These are phyloP conservation scores for Fistularia commersonii DNA, from an alignment of 2,797 vertebrate genomes.

Conservation along the genomic window DNA sequence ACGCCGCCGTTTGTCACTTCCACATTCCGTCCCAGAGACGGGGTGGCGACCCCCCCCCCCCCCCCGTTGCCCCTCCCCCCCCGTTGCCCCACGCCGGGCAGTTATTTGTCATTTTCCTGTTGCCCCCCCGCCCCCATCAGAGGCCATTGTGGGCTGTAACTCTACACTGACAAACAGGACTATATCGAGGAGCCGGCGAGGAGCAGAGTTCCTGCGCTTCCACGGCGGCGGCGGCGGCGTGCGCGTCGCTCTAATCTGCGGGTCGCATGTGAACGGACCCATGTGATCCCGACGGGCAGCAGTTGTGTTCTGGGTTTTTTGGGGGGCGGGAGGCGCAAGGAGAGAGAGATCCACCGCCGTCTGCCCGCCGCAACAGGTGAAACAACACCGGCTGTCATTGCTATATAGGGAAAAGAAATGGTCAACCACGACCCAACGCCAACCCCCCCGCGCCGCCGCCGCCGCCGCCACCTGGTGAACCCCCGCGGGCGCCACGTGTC, in stretches of 20 bases:
- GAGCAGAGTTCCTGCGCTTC: too few relatives aligned
- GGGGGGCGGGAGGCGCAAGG: slow-evolving; percentile 43
- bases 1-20: too few relatives aligned
- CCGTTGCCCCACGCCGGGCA: too few relatives aligned
- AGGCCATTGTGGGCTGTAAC: too few relatives aligned
- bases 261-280: slow-evolving; percentile 63
- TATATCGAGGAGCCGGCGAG: too few relatives aligned
- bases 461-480: slow-evolving; percentile 69
- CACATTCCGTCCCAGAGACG: too few relatives aligned
- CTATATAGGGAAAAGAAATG: slow-evolving; percentile 84
- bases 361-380: slow-evolving; percentile 74
- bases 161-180: slow-evolving; percentile 28
- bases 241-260: slow-evolving; percentile 53
- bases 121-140: too few relatives aligned
- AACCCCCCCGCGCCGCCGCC: slow-evolving; percentile 32
- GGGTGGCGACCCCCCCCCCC: too few relatives aligned
- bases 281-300: slow-evolving; percentile 66
- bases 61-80: too few relatives aligned
- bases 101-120: too few relatives aligned
- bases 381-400: slow-evolving; percentile 76
- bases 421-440: slow-evolving; percentile 49
- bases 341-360: slow-evolving; percentile 56
- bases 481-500: slow-evolving; percentile 51
- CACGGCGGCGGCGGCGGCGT: slow-evolving; percentile 35
- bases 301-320: slow-evolving; percentile 77